A percentile compares a stretch with the other conserved stretches of the same genome.
Evolutionary conservation across 2,888 invertebrate genomes (phyloP).

Genomic region (Papilio protenor): DNA sequence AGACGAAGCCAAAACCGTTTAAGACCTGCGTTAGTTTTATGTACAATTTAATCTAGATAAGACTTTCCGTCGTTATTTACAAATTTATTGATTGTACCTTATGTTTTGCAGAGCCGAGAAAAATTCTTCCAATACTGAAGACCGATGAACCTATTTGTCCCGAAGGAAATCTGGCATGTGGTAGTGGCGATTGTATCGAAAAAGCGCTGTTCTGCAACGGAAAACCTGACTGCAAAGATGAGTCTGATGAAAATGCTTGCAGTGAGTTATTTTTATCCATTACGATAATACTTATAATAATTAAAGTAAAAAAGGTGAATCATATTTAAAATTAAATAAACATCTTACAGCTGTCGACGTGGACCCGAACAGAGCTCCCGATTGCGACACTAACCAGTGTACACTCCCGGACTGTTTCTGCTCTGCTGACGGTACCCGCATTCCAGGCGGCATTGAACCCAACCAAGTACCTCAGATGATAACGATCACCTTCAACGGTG

Average conservation of each 20-base stretch:
- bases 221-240: constrained; percentile 96
- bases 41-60: constrained; percentile 11
- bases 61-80: background rate
- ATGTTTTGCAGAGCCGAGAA: constrained; percentile 91
- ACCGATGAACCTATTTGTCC: constrained; percentile 97
- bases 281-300: background rate
- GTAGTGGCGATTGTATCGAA: constrained; percentile 96
- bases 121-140: constrained; percentile 94
- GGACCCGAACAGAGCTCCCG: constrained; percentile 96
- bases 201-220: constrained; percentile 97
- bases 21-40: constrained; percentile 20
- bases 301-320: background rate
- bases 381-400: constrained; percentile 95
- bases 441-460: constrained; percentile 92
- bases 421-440: constrained; percentile 95
- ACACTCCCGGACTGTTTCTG: constrained; percentile 96
- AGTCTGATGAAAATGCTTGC: constrained; percentile 97
- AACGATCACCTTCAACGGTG: constrained; percentile 96
- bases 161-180: constrained; percentile 95
- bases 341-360: constrained; percentile 90
- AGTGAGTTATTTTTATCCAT: constrained; percentile 86
- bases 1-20: constrained; percentile 51
- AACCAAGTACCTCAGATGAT: constrained; percentile 96
- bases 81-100: constrained; percentile 30
- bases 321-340: constrained; percentile 31